Evolutionary conservation across 2,888 invertebrate genomes (phyloP).

Genomic region (Drosophila borborema): DNA sequence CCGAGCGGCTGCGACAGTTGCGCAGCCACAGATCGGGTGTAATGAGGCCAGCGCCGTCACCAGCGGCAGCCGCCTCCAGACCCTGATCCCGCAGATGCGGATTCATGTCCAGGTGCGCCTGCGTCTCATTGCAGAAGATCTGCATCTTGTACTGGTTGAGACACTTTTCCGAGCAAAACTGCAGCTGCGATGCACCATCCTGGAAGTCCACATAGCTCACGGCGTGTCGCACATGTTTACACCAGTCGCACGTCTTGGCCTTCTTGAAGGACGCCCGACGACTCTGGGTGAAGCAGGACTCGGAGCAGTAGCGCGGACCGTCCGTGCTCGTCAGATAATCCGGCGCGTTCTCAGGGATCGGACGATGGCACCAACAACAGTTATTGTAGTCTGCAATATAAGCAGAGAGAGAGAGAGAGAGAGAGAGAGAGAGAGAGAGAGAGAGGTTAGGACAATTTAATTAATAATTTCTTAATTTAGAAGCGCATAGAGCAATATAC

Average conservation of each 20-base stretch:
- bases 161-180: slow-evolving; percentile 97
- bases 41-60: slow-evolving; percentile 87
- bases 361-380: slow-evolving; percentile 92
- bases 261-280: slow-evolving; percentile 95
- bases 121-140: slow-evolving; percentile 96
- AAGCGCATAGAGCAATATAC: not conserved
- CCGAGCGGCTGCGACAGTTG: slow-evolving; percentile 90
- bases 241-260: slow-evolving; percentile 97
- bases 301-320: slow-evolving; percentile 89
- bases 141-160: slow-evolving; percentile 98
- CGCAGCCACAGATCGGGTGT: slow-evolving; percentile 96
- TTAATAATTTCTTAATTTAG: not conserved
- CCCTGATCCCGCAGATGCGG: slow-evolving; percentile 88
- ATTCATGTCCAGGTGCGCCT: slow-evolving; percentile 94
- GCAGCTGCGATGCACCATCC: slow-evolving; percentile 95
- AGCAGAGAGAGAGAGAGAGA: not conserved
- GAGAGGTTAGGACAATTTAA: not conserved
- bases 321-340: slow-evolving; percentile 86
- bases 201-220: slow-evolving; percentile 96
- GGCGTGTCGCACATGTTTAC: slow-evolving; percentile 94
- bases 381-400: slow-evolving; percentile 86
- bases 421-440: not conserved
- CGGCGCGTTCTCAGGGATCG: slow-evolving; percentile 87
- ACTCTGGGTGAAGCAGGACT: slow-evolving; percentile 95
- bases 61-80: slow-evolving; percentile 74